Conservation (phyloP, 2,113 vertebrate species). For the Kryptolebias marmoratus region DNA sequence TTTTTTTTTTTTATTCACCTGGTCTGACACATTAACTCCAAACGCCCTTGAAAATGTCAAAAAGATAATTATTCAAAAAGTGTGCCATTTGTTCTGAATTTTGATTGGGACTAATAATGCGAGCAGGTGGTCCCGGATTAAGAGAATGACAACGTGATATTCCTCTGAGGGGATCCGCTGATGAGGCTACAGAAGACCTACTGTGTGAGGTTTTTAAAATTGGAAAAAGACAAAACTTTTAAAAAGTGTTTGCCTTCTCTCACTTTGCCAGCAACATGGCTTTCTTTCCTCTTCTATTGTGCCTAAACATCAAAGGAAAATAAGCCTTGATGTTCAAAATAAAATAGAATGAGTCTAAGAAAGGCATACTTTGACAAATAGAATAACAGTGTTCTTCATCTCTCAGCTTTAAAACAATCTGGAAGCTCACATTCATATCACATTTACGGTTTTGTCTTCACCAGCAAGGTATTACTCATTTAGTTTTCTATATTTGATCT, state of each 20-base stretch:
- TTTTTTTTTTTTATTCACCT: conserved; percentile 29
- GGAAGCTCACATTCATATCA: neutral
- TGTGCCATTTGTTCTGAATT: neutral
- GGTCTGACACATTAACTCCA: neutral
- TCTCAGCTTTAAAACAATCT: neutral
- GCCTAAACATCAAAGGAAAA: neutral
- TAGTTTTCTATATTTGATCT: too few species aligned
- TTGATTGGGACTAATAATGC: neutral
- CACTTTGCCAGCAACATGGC: too few species aligned
- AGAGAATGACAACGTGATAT: neutral
- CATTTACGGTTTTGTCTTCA: neutral
- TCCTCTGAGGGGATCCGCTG: neutral
- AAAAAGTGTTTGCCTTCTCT: too few species aligned
- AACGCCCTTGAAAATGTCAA: neutral
- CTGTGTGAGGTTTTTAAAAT: too few species aligned
- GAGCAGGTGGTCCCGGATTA: neutral
- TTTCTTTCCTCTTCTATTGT: neutral
- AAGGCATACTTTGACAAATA: neutral
- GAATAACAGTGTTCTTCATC: neutral
- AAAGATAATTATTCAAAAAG: neutral
- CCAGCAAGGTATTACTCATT: too few species aligned
- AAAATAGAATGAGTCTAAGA: neutral
- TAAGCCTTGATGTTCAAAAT: neutral
- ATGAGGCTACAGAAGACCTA: too few species aligned
- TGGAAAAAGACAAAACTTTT: too few species aligned